Evolutionary conservation across 2,113 vertebrate genomes (phyloP).

Genomic region (Varanus komodoensis): DNA sequence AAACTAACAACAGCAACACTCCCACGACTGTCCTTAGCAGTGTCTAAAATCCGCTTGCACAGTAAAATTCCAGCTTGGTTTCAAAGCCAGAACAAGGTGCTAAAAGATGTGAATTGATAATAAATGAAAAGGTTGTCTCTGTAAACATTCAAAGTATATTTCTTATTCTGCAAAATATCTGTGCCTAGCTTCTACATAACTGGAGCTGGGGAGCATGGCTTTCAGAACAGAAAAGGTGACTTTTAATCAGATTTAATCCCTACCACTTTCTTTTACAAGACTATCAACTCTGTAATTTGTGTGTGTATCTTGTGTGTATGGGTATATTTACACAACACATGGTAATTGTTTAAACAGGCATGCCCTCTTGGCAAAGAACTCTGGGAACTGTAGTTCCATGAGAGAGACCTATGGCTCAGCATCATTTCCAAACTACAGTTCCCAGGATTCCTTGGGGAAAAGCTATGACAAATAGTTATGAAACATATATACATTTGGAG

Average conservation of each 20-base stretch:
- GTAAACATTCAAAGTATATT: neutral
- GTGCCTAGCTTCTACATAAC: neutral
- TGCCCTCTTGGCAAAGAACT: neutral
- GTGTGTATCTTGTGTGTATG: neutral
- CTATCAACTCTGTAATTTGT: neutral
- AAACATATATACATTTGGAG: neutral
- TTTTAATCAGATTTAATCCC: neutral
- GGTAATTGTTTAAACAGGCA: neutral
- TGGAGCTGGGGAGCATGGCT: neutral
- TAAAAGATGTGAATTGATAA: neutral
- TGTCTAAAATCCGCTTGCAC: neutral
- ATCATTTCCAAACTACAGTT: neutral
- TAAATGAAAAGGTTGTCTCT: neutral
- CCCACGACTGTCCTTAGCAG: neutral
- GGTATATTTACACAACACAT: neutral
- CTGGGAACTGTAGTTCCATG: neutral
- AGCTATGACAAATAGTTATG: neutral
- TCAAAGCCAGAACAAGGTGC: neutral
- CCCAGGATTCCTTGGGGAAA: neutral
- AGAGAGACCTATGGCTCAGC: neutral
- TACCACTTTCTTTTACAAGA: neutral
- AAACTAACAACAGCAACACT: neutral
- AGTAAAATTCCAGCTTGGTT: neutral
- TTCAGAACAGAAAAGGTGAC: neutral
- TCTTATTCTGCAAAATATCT: neutral